A percentile compares a stretch with the other conserved stretches of the same genome.
Conservation (phyloP, 2,797 vertebrate species). For the Hippopotamyrus pictus region DNA sequence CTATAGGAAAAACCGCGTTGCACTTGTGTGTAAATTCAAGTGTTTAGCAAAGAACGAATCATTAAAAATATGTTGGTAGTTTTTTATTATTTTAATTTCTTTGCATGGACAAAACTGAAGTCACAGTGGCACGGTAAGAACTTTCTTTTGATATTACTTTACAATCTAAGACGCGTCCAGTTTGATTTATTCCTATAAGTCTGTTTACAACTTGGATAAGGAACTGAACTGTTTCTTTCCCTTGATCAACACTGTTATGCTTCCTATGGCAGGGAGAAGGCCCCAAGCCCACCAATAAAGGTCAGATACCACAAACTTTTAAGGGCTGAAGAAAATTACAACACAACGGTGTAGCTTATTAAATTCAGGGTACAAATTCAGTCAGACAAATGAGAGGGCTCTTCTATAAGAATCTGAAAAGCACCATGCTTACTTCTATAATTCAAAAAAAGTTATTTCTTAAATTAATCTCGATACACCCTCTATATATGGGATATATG, state of each 20-base stretch:
- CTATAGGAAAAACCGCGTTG: not conserved
- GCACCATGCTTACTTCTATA: not conserved
- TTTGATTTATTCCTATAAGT: constrained; percentile 18
- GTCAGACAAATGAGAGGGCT: constrained; percentile 23
- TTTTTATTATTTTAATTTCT: not conserved
- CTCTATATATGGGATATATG: not conserved
- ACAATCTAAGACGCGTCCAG: not conserved
- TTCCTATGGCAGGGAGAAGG: constrained; percentile 31
- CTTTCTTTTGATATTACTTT: not conserved
- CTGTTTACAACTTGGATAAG: constrained; percentile 25
- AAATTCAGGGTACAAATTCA: constrained; percentile 40
- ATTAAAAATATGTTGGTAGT: not conserved
- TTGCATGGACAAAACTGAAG: not conserved
- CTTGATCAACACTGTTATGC: constrained; percentile 47
- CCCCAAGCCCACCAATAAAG: constrained; percentile 17
- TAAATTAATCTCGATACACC: not conserved
- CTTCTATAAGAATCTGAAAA: constrained; percentile 21
- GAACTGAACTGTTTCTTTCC: constrained; percentile 44
- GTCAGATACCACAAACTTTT: constrained; percentile 16
- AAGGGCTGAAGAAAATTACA: constrained; percentile 23
- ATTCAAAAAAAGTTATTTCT: not conserved
- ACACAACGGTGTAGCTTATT: constrained; percentile 18
- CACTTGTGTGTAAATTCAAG: not conserved
- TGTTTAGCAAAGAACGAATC: not conserved
- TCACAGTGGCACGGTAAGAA: not conserved